Base-by-base conservation (phyloP, 2,797 vertebrate species). In the Sciurus carolinensis region DNA sequence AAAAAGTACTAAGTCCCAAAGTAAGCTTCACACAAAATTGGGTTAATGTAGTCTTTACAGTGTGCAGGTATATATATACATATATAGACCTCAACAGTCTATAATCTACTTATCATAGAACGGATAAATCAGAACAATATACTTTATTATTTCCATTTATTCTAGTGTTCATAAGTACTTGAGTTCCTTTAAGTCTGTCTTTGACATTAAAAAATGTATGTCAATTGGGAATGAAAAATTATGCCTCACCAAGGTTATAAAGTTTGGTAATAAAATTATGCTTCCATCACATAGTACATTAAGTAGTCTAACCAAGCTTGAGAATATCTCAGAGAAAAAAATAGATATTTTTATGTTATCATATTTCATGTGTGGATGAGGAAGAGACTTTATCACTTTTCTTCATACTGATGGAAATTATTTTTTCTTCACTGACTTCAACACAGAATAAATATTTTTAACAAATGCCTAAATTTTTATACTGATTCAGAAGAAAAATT, bases 281-380 rank as follows among this genome's bases (percentile, higher is more conserved):
- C 9, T 73, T 64, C 13, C 14, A 57, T 91, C 36, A 87, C 24
- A 92, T 85, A 72, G n/a, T 80, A 59, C 79, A 87, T 87, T 95
- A 91, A 47, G 11, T 50, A 83, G 24, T 86, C 28, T 87, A 96
- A 22, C 36, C n/a, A 76, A 69, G 28, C 30, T 95, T 91, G 39
- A 91, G 42, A 95, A 30, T 33, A 86, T 42, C 7, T 54, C n/a
- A 89, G 14, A 81, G 30, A 52, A 95, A 97, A 66, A 91, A 71
- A 7, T 14, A 69, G 30, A 84, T 73, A 39, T 50, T 79, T 92
- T n/a, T 17, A 47, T 67, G 52, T 69, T 88, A 54, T 71, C 26
- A 57, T 81, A 93, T 79, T 88, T 88, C 57, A 95, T 69, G 36
- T 91, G 36, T 87, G 47, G 92, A 95, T 87, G 42, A 93, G 8